These are phyloP conservation scores for Perithous albicinctus DNA, from an alignment of 2,888 invertebrate genomes.

Conservation along the genomic window DNA sequence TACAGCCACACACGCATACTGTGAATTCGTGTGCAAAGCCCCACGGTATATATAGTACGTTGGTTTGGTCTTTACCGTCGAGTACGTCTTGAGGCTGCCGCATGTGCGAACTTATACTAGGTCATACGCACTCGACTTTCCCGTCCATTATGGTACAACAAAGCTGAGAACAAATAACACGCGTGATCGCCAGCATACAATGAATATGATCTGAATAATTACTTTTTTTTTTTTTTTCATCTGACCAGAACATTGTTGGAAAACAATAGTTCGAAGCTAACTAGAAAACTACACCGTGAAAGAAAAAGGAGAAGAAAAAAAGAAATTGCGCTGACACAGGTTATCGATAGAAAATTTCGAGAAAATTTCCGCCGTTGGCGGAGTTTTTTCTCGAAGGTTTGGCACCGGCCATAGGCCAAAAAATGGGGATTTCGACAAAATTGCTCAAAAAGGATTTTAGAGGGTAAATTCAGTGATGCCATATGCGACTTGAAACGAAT, in stretches of 20 bases:
- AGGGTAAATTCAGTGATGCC: no score
- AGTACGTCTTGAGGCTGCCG: slow-evolving; percentile 14
- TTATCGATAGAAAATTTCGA: neutral
- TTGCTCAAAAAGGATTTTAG: no score
- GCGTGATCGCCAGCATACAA: slow-evolving; percentile 24
- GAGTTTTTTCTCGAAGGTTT: no score
- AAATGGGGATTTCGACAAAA: no score
- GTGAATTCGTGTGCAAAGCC: neutral
- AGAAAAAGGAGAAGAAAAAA: neutral
- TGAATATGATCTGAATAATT: slow-evolving; percentile 11
- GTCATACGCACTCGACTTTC: slow-evolving; percentile 62
- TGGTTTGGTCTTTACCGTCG: neutral
- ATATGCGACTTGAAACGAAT: no score
- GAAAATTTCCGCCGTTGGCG: no score
- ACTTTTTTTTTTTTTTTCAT: slow-evolving; percentile 37
- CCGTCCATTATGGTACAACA: slow-evolving; percentile 51
- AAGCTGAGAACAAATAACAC: slow-evolving; percentile 59
- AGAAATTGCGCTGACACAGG: neutral
- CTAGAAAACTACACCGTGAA: neutral
- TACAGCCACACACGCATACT: slow-evolving; percentile 11
- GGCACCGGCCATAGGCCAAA: no score
- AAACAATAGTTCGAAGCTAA: neutral
- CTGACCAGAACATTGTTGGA: slow-evolving; percentile 8
- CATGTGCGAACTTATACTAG: slow-evolving; percentile 36
- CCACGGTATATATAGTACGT: neutral